Evolutionary conservation across 2,888 invertebrate species (phyloP).

Genomic region (Dichetophora obliterata): DNA sequence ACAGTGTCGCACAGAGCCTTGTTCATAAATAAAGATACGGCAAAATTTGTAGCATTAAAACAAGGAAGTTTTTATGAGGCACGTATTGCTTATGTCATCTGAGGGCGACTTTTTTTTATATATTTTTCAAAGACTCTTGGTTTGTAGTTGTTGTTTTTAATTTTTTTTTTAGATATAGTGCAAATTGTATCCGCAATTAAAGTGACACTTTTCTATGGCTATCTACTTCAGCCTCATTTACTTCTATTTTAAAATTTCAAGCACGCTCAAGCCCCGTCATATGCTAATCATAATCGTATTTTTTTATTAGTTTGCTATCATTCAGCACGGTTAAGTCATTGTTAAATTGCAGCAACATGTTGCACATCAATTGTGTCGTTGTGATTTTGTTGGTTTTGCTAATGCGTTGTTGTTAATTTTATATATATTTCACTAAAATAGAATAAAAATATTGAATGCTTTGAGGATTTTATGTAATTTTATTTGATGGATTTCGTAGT

Average conservation of each 20-base stretch:
- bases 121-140: not conserved
- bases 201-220: not conserved
- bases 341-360: too few relatives aligned
- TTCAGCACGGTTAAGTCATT: too few relatives aligned
- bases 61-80: not conserved
- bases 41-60: not conserved
- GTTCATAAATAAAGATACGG: not conserved
- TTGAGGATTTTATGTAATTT: not conserved
- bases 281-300: too few relatives aligned
- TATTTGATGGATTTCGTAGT: not conserved
- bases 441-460: not conserved
- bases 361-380: too few relatives aligned
- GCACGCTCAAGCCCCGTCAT: not conserved
- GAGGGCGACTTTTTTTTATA: not conserved
- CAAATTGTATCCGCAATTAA: slow-evolving; percentile 20
- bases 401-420: not conserved
- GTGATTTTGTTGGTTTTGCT: not conserved
- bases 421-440: slow-evolving; percentile 1
- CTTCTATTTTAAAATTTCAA: slow-evolving; percentile 11
- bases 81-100: too few relatives aligned
- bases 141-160: not conserved
- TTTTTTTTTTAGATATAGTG: not conserved
- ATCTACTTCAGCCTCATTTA: not conserved
- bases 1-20: not conserved
- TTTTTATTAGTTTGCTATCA: too few relatives aligned